Percentiles rank a stretch among this genome's conserved stretches.
Conservation (phyloP, 2,888 invertebrate species). For the Actias luna region DNA sequence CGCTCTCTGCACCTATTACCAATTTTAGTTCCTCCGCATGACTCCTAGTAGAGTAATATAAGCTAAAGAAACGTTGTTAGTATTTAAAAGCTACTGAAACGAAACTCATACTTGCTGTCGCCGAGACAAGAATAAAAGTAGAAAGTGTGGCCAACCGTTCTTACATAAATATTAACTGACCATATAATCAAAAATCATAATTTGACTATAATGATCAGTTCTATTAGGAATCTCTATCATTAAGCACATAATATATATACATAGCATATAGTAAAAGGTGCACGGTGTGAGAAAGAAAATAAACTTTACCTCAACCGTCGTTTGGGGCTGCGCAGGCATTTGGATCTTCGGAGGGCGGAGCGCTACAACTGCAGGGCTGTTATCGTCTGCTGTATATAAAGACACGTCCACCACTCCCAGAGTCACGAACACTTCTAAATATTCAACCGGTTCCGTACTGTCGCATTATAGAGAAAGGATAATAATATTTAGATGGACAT, state of each 20-base stretch:
- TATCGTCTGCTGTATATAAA: constrained; percentile 50
- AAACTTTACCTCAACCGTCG: constrained; percentile 19
- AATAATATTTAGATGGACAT: too few relatives aligned
- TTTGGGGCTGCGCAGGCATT: constrained; percentile 13
- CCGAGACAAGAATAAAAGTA: neutral
- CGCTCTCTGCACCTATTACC: neutral
- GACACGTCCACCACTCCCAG: constrained; percentile 65
- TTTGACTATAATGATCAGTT: neutral
- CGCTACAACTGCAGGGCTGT: constrained; percentile 30
- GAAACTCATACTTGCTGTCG: neutral
- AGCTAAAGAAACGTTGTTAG: neutral
- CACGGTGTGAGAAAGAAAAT: neutral
- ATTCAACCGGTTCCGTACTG: constrained; percentile 45
- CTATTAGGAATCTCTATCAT: neutral
- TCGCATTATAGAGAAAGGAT: neutral
- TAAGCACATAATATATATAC: too few relatives aligned
- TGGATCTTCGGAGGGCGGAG: constrained; percentile 33
- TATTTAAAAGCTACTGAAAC: neutral
- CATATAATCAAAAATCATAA: too few relatives aligned
- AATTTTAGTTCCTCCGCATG: neutral
- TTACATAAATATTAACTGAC: too few relatives aligned
- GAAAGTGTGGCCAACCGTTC: too few relatives aligned
- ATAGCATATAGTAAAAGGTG: neutral
- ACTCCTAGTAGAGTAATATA: neutral
- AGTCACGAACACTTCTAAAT: constrained; percentile 64